Evolutionary conservation across 1,140 invertebrate species (phyloP).

Genomic region (Goniozus legneri): DNA sequence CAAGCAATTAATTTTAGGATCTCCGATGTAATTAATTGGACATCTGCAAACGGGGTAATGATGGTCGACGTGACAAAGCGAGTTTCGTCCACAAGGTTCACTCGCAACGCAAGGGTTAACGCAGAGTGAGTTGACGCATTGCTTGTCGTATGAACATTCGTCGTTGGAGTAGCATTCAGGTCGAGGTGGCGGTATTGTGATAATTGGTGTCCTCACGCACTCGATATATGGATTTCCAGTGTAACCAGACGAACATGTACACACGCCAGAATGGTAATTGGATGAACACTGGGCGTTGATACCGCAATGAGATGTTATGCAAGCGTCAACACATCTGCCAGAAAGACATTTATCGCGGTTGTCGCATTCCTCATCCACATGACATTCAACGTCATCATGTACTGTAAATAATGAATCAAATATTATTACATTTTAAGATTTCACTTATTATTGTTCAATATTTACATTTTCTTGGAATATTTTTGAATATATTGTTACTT

Average conservation of each 20-base stretch:
- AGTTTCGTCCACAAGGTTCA: constrained; percentile 69
- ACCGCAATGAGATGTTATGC: constrained; percentile 73
- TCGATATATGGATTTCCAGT: constrained; percentile 79
- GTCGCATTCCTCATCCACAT: constrained; percentile 70
- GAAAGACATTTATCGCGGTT: constrained; percentile 69
- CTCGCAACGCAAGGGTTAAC: constrained; percentile 70
- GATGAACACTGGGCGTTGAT: constrained; percentile 80
- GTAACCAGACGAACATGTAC: constrained; percentile 75
- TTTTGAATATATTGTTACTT: constrained; percentile 12
- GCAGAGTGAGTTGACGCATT: constrained; percentile 73
- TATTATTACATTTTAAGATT: too few species aligned
- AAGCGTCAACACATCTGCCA: constrained; percentile 77
- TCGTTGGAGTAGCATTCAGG: constrained; percentile 73
- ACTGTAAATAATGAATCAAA: too few species aligned
- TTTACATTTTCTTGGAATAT: background rate
- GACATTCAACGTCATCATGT: constrained; percentile 54
- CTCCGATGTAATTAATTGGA: constrained; percentile 72
- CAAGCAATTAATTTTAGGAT: constrained; percentile 68
- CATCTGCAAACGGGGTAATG: constrained; percentile 77
- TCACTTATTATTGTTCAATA: too few species aligned
- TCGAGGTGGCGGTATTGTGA: constrained; percentile 45
- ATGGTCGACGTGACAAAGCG: constrained; percentile 74
- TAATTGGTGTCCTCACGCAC: constrained; percentile 62
- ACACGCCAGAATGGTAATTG: constrained; percentile 70
- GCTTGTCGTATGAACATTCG: constrained; percentile 71